A percentile compares a stretch with the other conserved stretches of the same genome.
Evolutionary conservation across 2,797 vertebrate genomes (phyloP).

Genomic region (Nannoperca australis): DNA sequence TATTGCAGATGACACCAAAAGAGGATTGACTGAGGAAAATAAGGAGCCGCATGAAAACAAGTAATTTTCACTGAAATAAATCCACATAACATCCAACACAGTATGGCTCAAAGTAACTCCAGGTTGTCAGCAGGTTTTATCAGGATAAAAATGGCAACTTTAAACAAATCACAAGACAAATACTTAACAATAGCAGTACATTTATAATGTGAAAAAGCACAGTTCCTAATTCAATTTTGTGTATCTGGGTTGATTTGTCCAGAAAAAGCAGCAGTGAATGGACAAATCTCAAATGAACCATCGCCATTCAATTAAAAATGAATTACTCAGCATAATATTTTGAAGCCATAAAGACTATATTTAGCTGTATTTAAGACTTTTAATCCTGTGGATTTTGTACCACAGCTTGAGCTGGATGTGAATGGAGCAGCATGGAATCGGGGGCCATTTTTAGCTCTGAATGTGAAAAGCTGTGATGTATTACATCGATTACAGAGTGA

Average conservation of each 20-base stretch:
- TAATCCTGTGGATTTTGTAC: conserved; percentile 36
- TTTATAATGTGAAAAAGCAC: neutral
- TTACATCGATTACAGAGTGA: conserved; percentile 29
- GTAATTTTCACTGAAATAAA: neutral
- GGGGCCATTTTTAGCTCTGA: conserved; percentile 35
- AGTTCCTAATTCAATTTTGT: conserved; percentile 5
- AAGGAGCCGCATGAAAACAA: neutral
- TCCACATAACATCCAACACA: neutral
- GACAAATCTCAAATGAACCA: conserved; percentile 19
- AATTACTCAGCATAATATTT: conserved; percentile 35
- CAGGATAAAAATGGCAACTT: neutral
- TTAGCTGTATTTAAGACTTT: conserved; percentile 39
- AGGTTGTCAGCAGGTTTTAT: neutral
- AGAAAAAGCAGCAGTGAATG: conserved; percentile 29
- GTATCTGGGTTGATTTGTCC: neutral
- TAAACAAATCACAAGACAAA: neutral
- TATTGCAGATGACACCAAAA: neutral
- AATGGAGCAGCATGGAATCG: conserved; percentile 13
- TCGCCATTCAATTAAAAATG: conserved; percentile 26
- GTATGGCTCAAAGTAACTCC: neutral
- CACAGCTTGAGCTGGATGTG: conserved; percentile 48
- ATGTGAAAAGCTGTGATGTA: conserved; percentile 27
- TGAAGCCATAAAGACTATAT: conserved; percentile 36
- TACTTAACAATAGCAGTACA: neutral
- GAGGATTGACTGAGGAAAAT: neutral